These are phyloP conservation scores for Escarpia spicata DNA, from an alignment of 2,888 invertebrate species.

Conservation along the genomic window DNA sequence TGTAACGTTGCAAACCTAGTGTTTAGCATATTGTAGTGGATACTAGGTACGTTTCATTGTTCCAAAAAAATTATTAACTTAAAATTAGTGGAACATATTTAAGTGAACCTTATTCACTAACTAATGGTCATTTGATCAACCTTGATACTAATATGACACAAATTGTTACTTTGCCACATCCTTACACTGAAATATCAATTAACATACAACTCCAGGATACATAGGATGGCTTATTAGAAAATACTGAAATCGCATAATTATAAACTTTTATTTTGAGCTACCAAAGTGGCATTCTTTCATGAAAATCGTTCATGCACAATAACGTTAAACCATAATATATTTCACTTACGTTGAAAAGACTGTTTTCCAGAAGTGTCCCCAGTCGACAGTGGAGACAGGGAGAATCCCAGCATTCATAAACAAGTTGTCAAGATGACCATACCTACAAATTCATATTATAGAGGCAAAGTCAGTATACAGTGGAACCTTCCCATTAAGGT, in stretches of 20 bases:
- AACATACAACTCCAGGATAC: too few species aligned
- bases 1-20: too few species aligned
- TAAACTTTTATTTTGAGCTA: neutral
- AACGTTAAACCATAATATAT: neutral
- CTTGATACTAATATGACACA: too few species aligned
- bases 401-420: constrained; percentile 63
- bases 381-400: constrained; percentile 55
- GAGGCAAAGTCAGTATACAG: neutral
- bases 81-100: too few species aligned
- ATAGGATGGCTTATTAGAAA: too few species aligned
- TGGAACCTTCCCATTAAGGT: neutral
- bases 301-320: neutral
- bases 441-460: constrained; percentile 46
- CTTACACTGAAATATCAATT: too few species aligned
- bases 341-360: constrained; percentile 49
- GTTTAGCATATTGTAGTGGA: too few species aligned
- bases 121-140: too few species aligned
- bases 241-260: neutral
- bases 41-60: too few species aligned
- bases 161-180: too few species aligned
- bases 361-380: constrained; percentile 48
- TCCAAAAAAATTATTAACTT: too few species aligned
- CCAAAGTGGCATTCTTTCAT: neutral
- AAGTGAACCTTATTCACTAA: too few species aligned
- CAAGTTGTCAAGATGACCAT: constrained; percentile 53